Conservation (phyloP, 2,797 vertebrate genomes). For the Florisuga fusca region DNA sequence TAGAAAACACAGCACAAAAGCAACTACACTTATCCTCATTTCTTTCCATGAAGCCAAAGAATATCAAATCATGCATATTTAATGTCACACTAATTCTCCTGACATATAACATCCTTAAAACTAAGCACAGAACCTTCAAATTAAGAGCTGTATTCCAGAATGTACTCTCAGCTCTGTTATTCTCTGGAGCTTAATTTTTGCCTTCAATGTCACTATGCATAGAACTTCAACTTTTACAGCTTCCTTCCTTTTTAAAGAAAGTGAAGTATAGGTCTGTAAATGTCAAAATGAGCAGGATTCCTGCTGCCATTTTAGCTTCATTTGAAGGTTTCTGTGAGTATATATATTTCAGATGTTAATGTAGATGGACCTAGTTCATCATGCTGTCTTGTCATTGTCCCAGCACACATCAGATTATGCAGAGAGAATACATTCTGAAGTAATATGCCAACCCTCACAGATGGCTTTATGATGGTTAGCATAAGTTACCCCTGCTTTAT, state of each 20-base stretch:
- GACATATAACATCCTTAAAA: background rate
- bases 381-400: background rate
- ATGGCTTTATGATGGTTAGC: background rate
- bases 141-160: background rate
- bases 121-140: background rate
- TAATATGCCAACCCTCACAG: background rate
- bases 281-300: background rate
- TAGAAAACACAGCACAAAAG: background rate
- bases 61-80: background rate
- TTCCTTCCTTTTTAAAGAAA: background rate
- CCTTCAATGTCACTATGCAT: background rate
- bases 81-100: background rate
- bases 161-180: background rate
- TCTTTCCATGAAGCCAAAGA: background rate
- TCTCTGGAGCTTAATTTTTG: background rate
- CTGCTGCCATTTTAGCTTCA: background rate
- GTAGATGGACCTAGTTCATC: background rate
- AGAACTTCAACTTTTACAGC: background rate
- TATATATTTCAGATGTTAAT: background rate
- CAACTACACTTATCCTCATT: background rate
- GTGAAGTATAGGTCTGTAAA: background rate
- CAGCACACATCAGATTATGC: background rate
- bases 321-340: background rate
- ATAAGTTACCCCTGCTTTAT: background rate
- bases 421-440: background rate